These are phyloP conservation scores for Conus ventricosus DNA, from an alignment of 1,140 invertebrate genomes.

Conservation along the genomic window DNA sequence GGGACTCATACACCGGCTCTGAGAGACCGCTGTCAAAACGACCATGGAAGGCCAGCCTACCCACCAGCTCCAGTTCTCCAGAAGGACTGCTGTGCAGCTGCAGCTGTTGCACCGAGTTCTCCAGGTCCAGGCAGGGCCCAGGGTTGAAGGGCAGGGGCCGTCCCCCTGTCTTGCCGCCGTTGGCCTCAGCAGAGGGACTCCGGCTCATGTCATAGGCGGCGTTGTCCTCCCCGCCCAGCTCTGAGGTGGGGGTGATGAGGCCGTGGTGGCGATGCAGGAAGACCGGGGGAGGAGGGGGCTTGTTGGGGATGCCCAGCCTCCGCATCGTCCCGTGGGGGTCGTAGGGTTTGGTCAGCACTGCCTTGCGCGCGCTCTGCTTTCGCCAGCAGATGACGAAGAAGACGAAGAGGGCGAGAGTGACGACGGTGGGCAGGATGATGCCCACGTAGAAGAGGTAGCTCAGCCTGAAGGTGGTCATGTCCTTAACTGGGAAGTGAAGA, in stretches of 20 bases:
- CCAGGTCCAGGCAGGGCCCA: neutral
- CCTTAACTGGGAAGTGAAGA: neutral
- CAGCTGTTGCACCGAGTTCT: neutral
- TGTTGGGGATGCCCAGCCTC: slow-evolving; percentile 40
- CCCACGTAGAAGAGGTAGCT: slow-evolving; percentile 75
- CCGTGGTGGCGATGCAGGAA: slow-evolving; percentile 31
- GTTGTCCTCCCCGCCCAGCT: slow-evolving; percentile 44
- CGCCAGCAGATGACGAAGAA: slow-evolving; percentile 70
- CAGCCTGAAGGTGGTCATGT: slow-evolving; percentile 38
- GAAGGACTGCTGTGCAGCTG: neutral
- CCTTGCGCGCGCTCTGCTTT: slow-evolving; percentile 52
- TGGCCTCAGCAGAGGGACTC: slow-evolving; percentile 46
- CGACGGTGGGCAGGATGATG: slow-evolving; percentile 76
- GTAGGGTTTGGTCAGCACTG: slow-evolving; percentile 61
- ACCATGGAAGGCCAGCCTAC: slow-evolving; percentile 47
- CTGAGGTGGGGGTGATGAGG: slow-evolving; percentile 28
- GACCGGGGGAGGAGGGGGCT: slow-evolving; percentile 48
- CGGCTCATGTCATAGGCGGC: slow-evolving; percentile 55
- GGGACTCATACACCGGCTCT: slow-evolving; percentile 53
- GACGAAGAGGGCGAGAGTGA: slow-evolving; percentile 73
- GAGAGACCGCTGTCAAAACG: slow-evolving; percentile 64
- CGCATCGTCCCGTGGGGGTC: slow-evolving; percentile 60
- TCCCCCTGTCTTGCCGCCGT: neutral
- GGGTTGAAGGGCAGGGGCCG: neutral
- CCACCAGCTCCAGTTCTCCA: neutral